phyloP scores from a whole-genome alignment of 2,888 invertebrate species.

The Acrobasis consociella region DNA sequence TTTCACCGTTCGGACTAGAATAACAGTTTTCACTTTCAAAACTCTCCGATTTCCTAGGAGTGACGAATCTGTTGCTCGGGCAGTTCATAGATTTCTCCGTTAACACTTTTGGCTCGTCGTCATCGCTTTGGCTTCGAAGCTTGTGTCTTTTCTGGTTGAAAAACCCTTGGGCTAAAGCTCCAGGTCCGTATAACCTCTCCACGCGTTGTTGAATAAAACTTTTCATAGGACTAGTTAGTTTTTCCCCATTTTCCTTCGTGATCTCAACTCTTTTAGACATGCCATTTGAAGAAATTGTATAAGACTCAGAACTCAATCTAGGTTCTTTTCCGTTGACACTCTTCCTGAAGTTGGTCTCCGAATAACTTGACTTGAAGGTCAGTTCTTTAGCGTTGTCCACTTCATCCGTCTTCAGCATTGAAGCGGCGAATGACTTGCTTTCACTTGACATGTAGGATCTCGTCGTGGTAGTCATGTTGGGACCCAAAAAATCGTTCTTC shows the following conservation, averaged over 20 bases:
- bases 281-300: constrained; percentile 75
- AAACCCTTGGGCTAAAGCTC: constrained; percentile 92
- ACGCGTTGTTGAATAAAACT: constrained; percentile 95
- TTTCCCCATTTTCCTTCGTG: constrained; percentile 75
- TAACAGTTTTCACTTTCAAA: constrained; percentile 50
- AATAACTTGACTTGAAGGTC: constrained; percentile 76
- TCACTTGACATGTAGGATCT: constrained; percentile 69
- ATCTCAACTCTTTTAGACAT: constrained; percentile 74
- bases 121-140: constrained; percentile 65
- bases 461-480: constrained; percentile 72
- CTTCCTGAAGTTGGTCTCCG: constrained; percentile 75
- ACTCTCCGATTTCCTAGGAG: constrained; percentile 54
- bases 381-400: constrained; percentile 70
- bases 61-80: constrained; percentile 54
- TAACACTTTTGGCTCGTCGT: constrained; percentile 65
- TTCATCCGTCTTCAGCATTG: constrained; percentile 74
- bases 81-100: constrained; percentile 70
- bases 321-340: constrained; percentile 68
- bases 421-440: constrained; percentile 69
- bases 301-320: constrained; percentile 64
- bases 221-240: constrained; percentile 80
- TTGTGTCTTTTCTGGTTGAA: constrained; percentile 86
- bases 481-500: constrained; percentile 76
- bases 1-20: constrained; percentile 60
- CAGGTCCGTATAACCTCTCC: constrained; percentile 93